Percentiles rank a stretch among this genome's conserved stretches.
Evolutionary conservation across 2,113 vertebrate genomes (phyloP).

Genomic region (Acrocephalus kingi): DNA sequence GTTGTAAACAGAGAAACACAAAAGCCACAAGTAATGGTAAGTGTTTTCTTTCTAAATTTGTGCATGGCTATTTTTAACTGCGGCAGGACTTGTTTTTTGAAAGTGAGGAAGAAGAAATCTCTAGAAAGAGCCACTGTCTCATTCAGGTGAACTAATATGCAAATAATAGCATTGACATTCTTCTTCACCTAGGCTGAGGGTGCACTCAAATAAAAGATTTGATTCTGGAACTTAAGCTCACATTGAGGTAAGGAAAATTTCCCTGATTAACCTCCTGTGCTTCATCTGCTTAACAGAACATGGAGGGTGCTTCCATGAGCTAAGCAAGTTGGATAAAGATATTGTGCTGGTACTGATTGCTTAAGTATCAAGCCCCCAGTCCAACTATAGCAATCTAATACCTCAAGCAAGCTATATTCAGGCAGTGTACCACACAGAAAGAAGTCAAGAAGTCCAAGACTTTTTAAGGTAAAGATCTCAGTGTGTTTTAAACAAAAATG

Average conservation of each 20-base stretch:
- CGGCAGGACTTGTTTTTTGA: not conserved
- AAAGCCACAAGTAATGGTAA: slow-evolving; percentile 55
- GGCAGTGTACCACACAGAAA: not conserved
- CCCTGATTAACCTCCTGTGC: not conserved
- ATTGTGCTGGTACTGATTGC: not conserved
- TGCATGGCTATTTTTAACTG: not conserved
- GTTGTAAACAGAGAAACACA: slow-evolving; percentile 68
- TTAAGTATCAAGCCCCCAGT: not conserved
- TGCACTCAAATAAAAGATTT: not conserved
- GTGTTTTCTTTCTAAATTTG: slow-evolving; percentile 24
- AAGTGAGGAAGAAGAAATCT: not conserved
- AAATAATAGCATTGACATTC: not conserved
- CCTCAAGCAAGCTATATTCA: not conserved
- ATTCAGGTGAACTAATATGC: not conserved
- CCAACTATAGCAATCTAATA: not conserved
- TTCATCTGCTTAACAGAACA: not conserved
- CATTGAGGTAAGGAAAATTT: not conserved
- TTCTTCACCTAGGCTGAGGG: not conserved
- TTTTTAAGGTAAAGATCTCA: not conserved
- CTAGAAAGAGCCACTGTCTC: not conserved
- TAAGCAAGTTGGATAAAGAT: not conserved
- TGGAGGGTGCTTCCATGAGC: not conserved
- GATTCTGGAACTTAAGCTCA: not conserved
- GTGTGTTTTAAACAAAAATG: not conserved
- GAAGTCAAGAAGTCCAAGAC: not conserved